Percentiles rank a stretch among this genome's conserved stretches.
Evolutionary conservation across 2,113 vertebrate species (phyloP).

Genomic region (Saimiri boliviensis): DNA sequence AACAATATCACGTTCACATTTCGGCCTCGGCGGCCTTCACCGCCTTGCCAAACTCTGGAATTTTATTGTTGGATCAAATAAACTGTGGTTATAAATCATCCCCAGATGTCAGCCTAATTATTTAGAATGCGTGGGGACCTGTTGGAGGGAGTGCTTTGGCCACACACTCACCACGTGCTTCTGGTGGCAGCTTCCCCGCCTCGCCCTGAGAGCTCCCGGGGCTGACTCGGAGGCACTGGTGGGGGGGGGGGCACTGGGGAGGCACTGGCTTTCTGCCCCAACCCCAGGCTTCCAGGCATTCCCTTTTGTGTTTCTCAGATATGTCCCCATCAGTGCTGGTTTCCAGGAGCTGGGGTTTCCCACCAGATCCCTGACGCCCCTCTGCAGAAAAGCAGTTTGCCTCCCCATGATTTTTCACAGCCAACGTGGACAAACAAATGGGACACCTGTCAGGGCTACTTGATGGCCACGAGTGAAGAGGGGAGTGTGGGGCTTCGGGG

Average conservation of each 20-base stretch:
- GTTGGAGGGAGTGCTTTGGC: rapidly evolving
- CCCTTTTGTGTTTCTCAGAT: background rate
- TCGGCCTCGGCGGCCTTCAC: background rate
- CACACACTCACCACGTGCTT: rapidly evolving
- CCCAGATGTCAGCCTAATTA: conserved; percentile 15
- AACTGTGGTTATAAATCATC: background rate
- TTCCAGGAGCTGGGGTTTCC: background rate
- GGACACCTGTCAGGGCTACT: rapidly evolving
- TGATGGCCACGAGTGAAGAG: too few species aligned
- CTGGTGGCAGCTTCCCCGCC: background rate
- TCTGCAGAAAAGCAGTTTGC: background rate
- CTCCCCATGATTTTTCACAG: background rate
- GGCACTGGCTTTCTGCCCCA: rapidly evolving
- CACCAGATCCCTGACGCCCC: too few species aligned
- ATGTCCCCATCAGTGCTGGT: rapidly evolving
- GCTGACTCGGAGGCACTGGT: rapidly evolving
- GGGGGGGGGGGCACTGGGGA: rapidly evolving
- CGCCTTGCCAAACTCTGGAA: background rate
- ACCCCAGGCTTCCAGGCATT: background rate
- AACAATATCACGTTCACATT: background rate
- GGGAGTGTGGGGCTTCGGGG: rapidly evolving
- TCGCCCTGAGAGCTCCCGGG: rapidly evolving
- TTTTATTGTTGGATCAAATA: conserved; percentile 49
- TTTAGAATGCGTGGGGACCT: background rate
- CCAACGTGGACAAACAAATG: rapidly evolving